Evolutionary conservation across 1,140 invertebrate species (phyloP).

Genomic region (Euwallacea similis): DNA sequence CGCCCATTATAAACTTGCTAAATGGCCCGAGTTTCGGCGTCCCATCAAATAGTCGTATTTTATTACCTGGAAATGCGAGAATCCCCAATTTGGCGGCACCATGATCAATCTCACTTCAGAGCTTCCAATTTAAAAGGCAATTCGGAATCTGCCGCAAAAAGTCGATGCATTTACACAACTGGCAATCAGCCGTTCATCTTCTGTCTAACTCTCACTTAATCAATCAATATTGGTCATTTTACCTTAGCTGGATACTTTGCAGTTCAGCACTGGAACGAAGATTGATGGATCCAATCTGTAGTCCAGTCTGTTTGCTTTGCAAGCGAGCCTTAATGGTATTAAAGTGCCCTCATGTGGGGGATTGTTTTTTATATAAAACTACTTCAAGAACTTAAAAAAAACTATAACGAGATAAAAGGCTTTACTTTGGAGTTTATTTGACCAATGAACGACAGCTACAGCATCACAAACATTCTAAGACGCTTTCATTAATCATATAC

Average conservation of each 20-base stretch:
- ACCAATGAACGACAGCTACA: too few species aligned
- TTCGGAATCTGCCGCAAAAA: not conserved
- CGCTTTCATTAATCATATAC: too few species aligned
- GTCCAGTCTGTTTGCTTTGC: not conserved
- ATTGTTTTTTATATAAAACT: too few species aligned
- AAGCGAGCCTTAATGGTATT: not conserved
- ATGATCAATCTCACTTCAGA: conserved; percentile 2
- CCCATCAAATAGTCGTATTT: not conserved
- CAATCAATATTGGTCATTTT: conserved; percentile 11
- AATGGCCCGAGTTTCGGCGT: too few species aligned
- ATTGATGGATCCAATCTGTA: conserved; percentile 6
- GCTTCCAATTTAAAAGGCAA: not conserved
- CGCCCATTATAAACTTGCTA: too few species aligned
- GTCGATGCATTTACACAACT: conserved; percentile 6
- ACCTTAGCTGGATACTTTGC: not conserved
- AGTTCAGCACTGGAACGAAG: not conserved
- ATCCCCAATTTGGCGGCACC: not conserved
- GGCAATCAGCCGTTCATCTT: conserved; percentile 4
- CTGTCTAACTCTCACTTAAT: conserved; percentile 1
- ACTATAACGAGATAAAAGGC: too few species aligned
- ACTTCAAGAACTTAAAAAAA: too few species aligned
- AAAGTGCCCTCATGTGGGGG: too few species aligned
- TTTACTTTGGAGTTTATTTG: too few species aligned
- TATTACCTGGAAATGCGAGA: not conserved
- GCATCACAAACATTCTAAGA: too few species aligned